A percentile compares a stretch with the other conserved stretches of the same genome.
phyloP scores from a whole-genome alignment of 2,797 vertebrate species.

The Typhlichthys subterraneus region DNA sequence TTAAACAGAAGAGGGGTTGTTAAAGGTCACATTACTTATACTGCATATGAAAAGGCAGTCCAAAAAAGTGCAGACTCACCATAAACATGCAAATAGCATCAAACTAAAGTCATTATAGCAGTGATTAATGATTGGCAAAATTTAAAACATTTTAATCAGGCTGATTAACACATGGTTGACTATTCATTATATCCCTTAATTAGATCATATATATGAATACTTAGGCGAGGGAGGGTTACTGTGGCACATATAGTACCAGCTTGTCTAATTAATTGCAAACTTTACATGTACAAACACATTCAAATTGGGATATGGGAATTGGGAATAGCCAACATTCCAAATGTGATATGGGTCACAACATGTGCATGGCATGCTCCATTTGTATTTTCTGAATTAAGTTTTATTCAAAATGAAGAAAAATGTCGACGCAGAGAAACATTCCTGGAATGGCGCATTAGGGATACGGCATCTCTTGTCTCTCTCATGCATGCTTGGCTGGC shows the following conservation, averaged over 20 bases:
- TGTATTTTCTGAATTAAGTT: too few species aligned
- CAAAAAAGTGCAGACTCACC: conserved; percentile 55
- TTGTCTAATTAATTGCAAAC: too few species aligned
- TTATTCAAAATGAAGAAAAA: too few species aligned
- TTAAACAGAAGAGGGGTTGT: neutral
- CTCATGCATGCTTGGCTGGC: neutral
- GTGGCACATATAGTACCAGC: conserved; percentile 56
- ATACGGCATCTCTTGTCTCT: too few species aligned
- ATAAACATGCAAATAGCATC: conserved; percentile 73
- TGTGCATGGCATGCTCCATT: too few species aligned
- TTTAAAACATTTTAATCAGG: conserved; percentile 74
- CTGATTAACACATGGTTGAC: conserved; percentile 73
- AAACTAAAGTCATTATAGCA: conserved; percentile 68
- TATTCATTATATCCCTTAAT: conserved; percentile 75
- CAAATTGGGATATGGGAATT: conserved; percentile 25
- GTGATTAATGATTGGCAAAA: conserved; percentile 73
- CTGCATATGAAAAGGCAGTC: conserved; percentile 40
- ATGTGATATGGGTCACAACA: too few species aligned
- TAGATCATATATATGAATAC: conserved; percentile 74
- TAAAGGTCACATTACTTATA: neutral
- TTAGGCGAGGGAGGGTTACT: conserved; percentile 47
- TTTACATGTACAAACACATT: conserved; percentile 45
- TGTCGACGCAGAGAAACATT: too few species aligned
- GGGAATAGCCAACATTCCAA: too few species aligned
- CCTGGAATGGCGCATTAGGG: too few species aligned